Evolutionary conservation across 2,888 invertebrate genomes (phyloP), one percentile per base, ranked within the genome.

Genomic region (Standfussiana lucernea): DNA sequence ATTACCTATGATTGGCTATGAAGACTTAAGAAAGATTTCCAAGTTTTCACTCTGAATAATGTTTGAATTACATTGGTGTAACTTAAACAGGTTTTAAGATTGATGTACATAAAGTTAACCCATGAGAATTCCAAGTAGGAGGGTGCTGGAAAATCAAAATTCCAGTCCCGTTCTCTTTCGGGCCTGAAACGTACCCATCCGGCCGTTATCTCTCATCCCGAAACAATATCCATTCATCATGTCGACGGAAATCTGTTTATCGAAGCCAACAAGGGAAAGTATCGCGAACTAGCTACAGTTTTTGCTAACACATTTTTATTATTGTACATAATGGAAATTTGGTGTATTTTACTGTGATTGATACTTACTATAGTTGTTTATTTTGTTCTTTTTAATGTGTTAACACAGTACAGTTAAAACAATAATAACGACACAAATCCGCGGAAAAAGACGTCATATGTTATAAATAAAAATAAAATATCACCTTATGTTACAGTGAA

Each of bases 191-290:
- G 75, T 84, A 82, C 88, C 89, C 86, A 88, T 84, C 88, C 87
- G 45, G 85, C 80, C 85, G 88, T 90, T 91, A 92, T 89, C 90
- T 91, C 85, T 89, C 86, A 86, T 86, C 77, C 87, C 86, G 84
- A 90, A 90, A 91, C 90, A 91, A 91, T 91, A 90, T 88, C 89
- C 91, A 92, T 93, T 92, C 89, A 92, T 92, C 91, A 92, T 87
- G 68, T 78, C 82, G 75, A 82, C 87, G 86, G 86, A 87, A 90
- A 91, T 89, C 88, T 88, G 87, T 89, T 89, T 89, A 90, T 90
- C 88, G 90, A 81, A 84, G 76, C 88, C 86, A 90, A 90, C 87
- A 89, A 89, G 88, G 86, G 83, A 87, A 89, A 72, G 64, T 81
- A 76, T 65, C 45, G 87, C 83, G 86, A 88, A 90, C 73, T 80